These are phyloP conservation scores for Pelvicachromis taeniatus DNA, from an alignment of 2,113 vertebrate genomes.

Conservation along the genomic window DNA sequence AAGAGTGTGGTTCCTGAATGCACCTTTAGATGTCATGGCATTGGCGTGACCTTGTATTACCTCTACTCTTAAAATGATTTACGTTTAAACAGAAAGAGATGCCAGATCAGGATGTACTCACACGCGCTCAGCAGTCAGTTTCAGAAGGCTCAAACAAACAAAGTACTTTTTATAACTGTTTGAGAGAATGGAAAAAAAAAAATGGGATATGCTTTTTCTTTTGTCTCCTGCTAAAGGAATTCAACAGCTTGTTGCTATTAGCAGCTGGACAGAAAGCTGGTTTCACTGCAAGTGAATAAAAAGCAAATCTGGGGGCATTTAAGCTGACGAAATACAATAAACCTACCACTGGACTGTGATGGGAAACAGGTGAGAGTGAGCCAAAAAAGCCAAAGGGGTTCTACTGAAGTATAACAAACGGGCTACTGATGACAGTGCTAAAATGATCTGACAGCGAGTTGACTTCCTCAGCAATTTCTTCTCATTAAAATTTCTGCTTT, in stretches of 20 bases:
- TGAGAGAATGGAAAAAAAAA: neutral
- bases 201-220: neutral
- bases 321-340: slow-evolving; percentile 39
- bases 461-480: neutral
- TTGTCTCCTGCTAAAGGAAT: slow-evolving; percentile 17
- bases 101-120: neutral
- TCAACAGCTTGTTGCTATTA: slow-evolving; percentile 51
- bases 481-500: neutral
- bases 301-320: slow-evolving; percentile 38
- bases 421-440: neutral
- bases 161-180: neutral
- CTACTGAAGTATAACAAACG: neutral
- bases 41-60: neutral
- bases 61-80: neutral
- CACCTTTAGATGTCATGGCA: neutral
- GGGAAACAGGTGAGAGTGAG: slow-evolving; percentile 30
- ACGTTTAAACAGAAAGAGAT: neutral
- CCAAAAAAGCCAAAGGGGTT: neutral
- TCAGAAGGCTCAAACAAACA: neutral
- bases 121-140: neutral
- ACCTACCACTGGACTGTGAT: slow-evolving; percentile 7
- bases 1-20: neutral
- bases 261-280: slow-evolving; percentile 15
- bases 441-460: neutral
- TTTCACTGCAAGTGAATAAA: slow-evolving; percentile 32